phyloP scores from a whole-genome alignment of 2,888 invertebrate genomes.

The Mystacides longicornis region DNA sequence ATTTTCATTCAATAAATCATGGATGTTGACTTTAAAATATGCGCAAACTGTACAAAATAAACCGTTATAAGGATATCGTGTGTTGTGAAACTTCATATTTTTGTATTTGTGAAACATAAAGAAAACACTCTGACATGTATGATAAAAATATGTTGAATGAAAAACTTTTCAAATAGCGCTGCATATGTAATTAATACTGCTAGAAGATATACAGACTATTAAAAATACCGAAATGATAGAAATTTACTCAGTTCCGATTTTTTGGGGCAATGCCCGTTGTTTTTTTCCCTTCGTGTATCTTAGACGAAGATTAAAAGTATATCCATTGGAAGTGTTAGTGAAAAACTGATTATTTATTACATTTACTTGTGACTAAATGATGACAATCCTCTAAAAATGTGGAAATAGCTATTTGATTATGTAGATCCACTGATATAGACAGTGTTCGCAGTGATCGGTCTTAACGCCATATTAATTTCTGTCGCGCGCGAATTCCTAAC shows the following conservation, averaged over 20 bases:
- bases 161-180: too few relatives aligned
- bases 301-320: slow-evolving; percentile 24
- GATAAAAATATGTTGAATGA: not conserved
- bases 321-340: not conserved
- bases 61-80: too few relatives aligned
- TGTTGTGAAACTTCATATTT: too few relatives aligned
- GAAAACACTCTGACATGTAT: not conserved
- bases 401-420: not conserved
- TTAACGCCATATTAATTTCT: not conserved
- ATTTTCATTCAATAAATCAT: too few relatives aligned
- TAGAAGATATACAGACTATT: too few relatives aligned
- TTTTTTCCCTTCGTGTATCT: slow-evolving; percentile 28
- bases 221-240: not conserved
- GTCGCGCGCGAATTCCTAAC: not conserved
- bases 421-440: not conserved
- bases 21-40: too few relatives aligned
- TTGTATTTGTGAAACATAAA: too few relatives aligned
- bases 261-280: slow-evolving; percentile 8
- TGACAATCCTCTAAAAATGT: not conserved
- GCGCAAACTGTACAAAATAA: too few relatives aligned
- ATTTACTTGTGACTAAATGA: not conserved
- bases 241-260: not conserved
- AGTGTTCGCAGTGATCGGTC: not conserved
- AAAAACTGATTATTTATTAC: not conserved
- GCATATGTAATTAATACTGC: too few relatives aligned